phyloP scores from a whole-genome alignment of 92 coral and sea anemone genomes.

The Actinostola sp. region DNA sequence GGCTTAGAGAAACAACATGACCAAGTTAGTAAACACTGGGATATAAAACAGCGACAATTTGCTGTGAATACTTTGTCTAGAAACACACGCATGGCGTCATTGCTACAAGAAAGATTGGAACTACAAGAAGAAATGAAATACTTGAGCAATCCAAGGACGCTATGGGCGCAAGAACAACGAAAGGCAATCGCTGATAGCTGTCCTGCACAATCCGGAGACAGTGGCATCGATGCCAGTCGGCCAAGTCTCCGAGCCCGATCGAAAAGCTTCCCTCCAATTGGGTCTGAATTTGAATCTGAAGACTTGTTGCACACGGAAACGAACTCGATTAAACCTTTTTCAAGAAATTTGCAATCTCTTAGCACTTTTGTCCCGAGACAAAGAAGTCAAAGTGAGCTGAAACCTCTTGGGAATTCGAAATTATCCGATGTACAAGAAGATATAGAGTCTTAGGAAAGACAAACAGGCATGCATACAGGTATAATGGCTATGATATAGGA shows the following conservation, averaged over 20 bases:
- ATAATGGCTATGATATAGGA: no score
- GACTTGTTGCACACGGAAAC: not conserved
- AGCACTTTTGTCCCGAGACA: not conserved
- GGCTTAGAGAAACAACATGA: slow-evolving; percentile 15
- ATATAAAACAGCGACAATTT: slow-evolving; percentile 16
- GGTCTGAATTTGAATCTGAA: not conserved
- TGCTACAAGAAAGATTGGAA: not conserved
- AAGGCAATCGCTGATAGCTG: not conserved
- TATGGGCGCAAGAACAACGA: not conserved
- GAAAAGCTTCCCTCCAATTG: slow-evolving; percentile 7
- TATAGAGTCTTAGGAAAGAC: no score
- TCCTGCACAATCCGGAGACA: not conserved
- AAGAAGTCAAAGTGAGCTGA: not conserved
- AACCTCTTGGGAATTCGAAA: not conserved
- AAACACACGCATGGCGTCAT: slow-evolving; percentile 16
- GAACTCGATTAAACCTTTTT: slow-evolving; percentile 6
- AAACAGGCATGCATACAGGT: no score
- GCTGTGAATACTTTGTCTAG: slow-evolving; percentile 10
- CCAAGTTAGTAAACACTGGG: slow-evolving; percentile 17
- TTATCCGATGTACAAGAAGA: slow-evolving; percentile 3
- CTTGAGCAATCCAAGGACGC: not conserved
- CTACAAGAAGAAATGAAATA: not conserved
- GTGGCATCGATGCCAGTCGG: not conserved
- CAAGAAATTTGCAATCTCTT: slow-evolving; percentile 15
- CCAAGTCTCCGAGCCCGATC: not conserved